These are phyloP conservation scores for Luperina testacea DNA, from an alignment of 2,888 invertebrate genomes.

Conservation along the genomic window DNA sequence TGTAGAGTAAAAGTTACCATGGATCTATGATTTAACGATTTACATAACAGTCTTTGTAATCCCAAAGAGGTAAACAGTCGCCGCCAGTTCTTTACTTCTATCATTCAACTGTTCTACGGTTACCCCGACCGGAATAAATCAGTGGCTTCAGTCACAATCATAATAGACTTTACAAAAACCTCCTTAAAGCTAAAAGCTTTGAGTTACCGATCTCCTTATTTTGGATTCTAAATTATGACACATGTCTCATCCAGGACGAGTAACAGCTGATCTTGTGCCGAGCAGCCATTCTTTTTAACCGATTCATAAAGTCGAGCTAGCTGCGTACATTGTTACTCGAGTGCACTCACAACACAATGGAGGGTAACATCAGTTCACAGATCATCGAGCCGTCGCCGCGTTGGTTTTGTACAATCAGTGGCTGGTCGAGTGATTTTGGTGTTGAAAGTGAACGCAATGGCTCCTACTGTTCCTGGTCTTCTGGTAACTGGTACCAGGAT, in stretches of 20 bases:
- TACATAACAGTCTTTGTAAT: conserved; percentile 2
- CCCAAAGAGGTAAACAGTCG: background rate
- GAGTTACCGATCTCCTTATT: background rate
- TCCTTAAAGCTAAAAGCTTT: background rate
- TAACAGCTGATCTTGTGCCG: conserved; percentile 9
- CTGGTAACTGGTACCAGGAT: conserved; percentile 34
- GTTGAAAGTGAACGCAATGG: conserved; percentile 64
- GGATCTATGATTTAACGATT: conserved; percentile 19
- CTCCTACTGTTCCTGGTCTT: conserved; percentile 39
- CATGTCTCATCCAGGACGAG: no score
- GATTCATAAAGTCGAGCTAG: background rate
- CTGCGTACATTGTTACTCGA: conserved; percentile 23
- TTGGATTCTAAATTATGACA: background rate
- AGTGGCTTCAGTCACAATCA: background rate
- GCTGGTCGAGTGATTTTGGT: conserved; percentile 64
- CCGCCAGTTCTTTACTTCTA: background rate
- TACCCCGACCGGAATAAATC: no score
- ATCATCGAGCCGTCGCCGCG: conserved; percentile 41
- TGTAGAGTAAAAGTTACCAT: conserved; percentile 1
- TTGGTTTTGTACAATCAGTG: conserved; percentile 22
- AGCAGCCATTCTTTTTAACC: background rate
- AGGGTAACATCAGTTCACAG: conserved; percentile 42
- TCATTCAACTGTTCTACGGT: background rate
- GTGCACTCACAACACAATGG: conserved; percentile 26
- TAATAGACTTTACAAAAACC: background rate